Percentiles rank a stretch among this genome's conserved stretches.
Conservation (phyloP, 2,888 invertebrate species). For the Hesperia comma region DNA sequence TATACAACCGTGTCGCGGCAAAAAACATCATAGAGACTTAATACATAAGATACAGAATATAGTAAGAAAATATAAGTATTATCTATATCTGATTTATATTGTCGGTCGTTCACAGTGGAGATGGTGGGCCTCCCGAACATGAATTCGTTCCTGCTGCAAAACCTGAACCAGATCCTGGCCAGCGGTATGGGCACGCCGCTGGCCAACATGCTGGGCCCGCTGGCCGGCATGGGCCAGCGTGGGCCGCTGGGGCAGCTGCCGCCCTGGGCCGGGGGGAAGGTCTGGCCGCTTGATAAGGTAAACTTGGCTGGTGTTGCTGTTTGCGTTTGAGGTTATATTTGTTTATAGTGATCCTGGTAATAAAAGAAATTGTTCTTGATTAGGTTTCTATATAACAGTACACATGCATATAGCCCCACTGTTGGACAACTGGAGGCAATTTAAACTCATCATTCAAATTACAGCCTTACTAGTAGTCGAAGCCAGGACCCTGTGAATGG, state of each 20-base stretch:
- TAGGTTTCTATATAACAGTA: too few relatives aligned
- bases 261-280: constrained; percentile 52
- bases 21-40: too few relatives aligned
- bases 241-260: constrained; percentile 60
- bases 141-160: constrained; percentile 80
- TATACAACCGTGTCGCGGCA: too few relatives aligned
- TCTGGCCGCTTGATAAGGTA: constrained; percentile 43
- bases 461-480: too few relatives aligned
- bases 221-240: constrained; percentile 55
- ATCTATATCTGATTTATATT: neutral
- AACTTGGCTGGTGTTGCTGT: neutral
- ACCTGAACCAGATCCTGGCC: constrained; percentile 76
- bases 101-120: constrained; percentile 78
- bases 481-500: too few relatives aligned
- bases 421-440: too few relatives aligned
- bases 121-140: constrained; percentile 85
- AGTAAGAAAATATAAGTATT: neutral
- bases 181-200: constrained; percentile 77
- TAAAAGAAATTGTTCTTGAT: too few relatives aligned
- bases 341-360: neutral
- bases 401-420: too few relatives aligned
- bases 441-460: too few relatives aligned
- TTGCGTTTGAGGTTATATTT: constrained; percentile 24
- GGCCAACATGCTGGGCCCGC: constrained; percentile 70
- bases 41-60: too few relatives aligned